Conservation (phyloP, 2,888 invertebrate genomes). For the Caenorhabditis virilis region DNA sequence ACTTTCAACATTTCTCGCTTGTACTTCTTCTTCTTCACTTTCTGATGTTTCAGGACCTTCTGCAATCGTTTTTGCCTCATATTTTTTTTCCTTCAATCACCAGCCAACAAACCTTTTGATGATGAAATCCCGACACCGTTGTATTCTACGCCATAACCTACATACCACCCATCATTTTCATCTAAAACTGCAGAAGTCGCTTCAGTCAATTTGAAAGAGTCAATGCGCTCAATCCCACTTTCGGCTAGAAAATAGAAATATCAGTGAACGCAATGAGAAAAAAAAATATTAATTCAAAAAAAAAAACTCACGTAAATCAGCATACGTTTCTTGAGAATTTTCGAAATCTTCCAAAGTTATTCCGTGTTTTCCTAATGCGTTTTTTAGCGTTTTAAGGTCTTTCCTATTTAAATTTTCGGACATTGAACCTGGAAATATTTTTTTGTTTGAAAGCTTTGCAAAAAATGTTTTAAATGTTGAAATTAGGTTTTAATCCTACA, state of each 20-base stretch:
- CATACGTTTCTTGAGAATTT: background rate
- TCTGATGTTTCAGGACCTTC: background rate
- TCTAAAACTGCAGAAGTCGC: background rate
- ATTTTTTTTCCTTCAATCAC: no score
- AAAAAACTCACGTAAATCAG: background rate
- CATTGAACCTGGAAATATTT: background rate
- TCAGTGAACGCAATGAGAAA: background rate
- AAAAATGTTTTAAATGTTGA: background rate
- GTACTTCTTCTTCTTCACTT: background rate
- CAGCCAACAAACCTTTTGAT: background rate
- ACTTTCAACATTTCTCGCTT: background rate
- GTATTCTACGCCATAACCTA: constrained; percentile 51
- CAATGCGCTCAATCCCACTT: constrained; percentile 13
- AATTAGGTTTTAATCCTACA: background rate
- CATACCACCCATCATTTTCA: constrained; percentile 48
- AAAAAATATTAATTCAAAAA: background rate
- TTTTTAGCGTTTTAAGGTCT: constrained; percentile 19
- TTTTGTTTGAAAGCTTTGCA: background rate
- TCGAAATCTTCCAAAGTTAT: constrained; percentile 13
- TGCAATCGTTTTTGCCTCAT: no score
- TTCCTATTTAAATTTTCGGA: constrained; percentile 7
- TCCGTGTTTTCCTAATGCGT: constrained; percentile 24
- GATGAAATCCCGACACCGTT: constrained; percentile 44
- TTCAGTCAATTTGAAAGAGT: constrained; percentile 8
- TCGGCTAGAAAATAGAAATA: background rate